phyloP scores from a whole-genome alignment of 2,888 invertebrate species.

The Toxonevra muliebris region DNA sequence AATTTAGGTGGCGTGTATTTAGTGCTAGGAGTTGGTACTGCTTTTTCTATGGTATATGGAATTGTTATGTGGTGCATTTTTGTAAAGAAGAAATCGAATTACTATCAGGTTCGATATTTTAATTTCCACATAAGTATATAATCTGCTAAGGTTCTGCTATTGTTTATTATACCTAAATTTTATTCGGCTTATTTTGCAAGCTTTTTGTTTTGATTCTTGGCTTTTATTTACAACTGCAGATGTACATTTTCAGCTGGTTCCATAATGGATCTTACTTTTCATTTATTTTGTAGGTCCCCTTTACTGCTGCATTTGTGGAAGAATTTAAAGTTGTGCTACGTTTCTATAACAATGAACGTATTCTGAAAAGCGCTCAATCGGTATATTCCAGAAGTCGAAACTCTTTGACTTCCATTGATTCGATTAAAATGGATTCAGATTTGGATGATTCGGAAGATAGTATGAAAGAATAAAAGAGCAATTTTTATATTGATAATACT shows the following conservation, averaged over 20 bases:
- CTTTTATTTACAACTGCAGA: too few species aligned
- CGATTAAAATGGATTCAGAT: conserved; percentile 56
- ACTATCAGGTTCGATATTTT: conserved; percentile 53
- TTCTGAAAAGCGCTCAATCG: conserved; percentile 68
- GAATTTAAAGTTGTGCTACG: conserved; percentile 78
- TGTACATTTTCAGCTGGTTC: too few species aligned
- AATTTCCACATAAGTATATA: neutral
- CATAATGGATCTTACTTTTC: too few species aligned
- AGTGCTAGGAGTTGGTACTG: conserved; percentile 67
- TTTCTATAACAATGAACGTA: conserved; percentile 76
- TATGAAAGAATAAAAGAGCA: conserved; percentile 19
- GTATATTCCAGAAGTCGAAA: conserved; percentile 60
- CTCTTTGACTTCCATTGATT: conserved; percentile 60
- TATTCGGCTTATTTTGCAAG: too few species aligned
- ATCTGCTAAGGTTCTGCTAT: too few species aligned
- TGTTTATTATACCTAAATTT: too few species aligned
- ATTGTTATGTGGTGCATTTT: conserved; percentile 54
- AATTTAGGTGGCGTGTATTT: conserved; percentile 74
- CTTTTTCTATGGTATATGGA: conserved; percentile 54
- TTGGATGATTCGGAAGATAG: conserved; percentile 35
- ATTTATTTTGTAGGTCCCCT: conserved; percentile 70
- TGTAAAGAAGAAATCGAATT: conserved; percentile 55
- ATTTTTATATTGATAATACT: too few species aligned
- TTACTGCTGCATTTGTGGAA: conserved; percentile 72
- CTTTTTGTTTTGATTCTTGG: neutral